These are phyloP conservation scores for Craterocephalus amniculus DNA, from an alignment of 2,797 vertebrate species.

Conservation along the genomic window DNA sequence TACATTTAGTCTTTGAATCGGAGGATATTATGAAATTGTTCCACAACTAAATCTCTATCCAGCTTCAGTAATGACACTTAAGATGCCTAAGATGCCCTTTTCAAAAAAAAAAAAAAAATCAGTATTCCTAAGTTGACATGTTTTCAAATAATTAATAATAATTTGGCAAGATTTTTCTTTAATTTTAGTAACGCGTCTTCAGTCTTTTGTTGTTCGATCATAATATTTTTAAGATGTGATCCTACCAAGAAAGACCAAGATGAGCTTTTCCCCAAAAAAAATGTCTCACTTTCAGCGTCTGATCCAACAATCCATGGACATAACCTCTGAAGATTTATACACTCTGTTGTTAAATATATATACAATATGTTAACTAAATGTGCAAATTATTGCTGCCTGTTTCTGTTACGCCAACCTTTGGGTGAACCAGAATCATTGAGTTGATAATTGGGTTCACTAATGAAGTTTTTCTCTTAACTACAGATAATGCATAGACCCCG, in stretches of 20 bases:
- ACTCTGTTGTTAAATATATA: neutral
- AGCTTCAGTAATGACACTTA: too few species aligned
- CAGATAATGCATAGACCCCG: conserved; percentile 70
- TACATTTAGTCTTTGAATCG: too few species aligned
- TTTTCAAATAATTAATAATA: neutral
- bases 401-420: neutral
- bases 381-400: neutral
- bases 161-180: neutral
- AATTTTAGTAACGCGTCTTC: neutral
- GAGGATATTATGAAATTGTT: too few species aligned
- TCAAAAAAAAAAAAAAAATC: too few species aligned
- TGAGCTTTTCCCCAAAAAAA: neutral
- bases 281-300: neutral
- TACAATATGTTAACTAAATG: neutral
- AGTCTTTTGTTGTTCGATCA: too few species aligned
- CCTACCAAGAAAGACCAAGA: too few species aligned
- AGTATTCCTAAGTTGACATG: too few species aligned
- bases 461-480: conserved; percentile 4
- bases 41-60: too few species aligned
- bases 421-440: neutral
- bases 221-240: neutral
- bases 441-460: neutral
- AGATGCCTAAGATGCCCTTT: too few species aligned
- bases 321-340: neutral
- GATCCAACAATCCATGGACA: neutral